Percentiles rank a stretch among this genome's conserved stretches.
Conservation (phyloP, 2,797 vertebrate genomes). For the Coluber constrictor region DNA sequence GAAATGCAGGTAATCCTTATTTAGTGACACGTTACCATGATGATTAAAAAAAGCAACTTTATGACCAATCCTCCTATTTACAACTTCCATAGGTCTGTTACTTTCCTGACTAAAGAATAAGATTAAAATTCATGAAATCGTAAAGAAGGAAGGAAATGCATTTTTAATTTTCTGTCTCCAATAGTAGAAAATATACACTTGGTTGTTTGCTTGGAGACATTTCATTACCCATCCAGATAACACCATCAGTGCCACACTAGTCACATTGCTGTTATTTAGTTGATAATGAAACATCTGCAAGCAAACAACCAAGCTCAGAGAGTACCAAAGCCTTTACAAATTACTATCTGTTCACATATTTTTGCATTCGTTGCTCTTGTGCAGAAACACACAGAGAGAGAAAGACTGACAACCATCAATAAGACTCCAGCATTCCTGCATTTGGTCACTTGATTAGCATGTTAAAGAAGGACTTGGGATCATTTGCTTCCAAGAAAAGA, state of each 20-base stretch:
- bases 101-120: background rate
- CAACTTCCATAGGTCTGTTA: background rate
- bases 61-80: background rate
- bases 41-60: background rate
- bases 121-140: background rate
- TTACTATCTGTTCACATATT: background rate
- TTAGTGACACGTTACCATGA: background rate
- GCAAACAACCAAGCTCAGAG: background rate
- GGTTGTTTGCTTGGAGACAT: background rate
- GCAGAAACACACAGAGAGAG: background rate
- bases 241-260: background rate
- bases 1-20: background rate
- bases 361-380: background rate
- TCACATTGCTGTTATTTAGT: background rate
- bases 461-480: background rate
- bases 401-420: background rate
- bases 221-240: background rate
- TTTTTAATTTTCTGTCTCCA: background rate
- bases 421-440: background rate
- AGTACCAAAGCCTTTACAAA: background rate
- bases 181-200: background rate
- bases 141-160: background rate
- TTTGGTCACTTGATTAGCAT: background rate
- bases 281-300: background rate
- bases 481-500: background rate